Evolutionary conservation across 2,113 vertebrate species (phyloP), one percentile per base, ranked within the genome.

Genomic region (Chaenocephalus aceratus): DNA sequence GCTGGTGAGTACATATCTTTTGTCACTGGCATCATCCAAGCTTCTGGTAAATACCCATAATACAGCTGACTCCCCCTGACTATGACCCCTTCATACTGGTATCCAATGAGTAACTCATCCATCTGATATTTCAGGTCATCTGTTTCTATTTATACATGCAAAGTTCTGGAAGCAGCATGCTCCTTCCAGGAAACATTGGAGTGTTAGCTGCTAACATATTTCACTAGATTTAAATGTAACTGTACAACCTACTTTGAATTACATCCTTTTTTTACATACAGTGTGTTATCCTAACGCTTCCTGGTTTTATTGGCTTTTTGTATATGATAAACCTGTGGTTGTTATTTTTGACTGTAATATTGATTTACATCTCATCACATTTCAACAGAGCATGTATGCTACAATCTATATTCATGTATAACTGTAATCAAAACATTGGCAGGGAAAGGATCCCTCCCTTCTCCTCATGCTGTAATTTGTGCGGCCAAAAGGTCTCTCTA

Each of bases 1-100:
- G 44, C 15, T 12, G 36, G 46, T n/a, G 15, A 2, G 2, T 65
- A 48, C 68, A 44, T 59, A 36, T 75, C 59, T 77, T 68, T 64
- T 46, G 3, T 63, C 51, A 48, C 59, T 10, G 41, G 49, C 65
- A 60, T 53, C 75, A 64, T 69, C 41, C 70, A 63, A 21, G 65
- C 73, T 72, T 54, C 77, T 75, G 80, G 77, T 79, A 85, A 88
- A 89, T 79, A 84, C 73, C 73, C 76, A 87, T 79, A 89, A 88
- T 86, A 75, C 83, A 72, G 30, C 63, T 84, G 68, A 80, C 68
- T 51, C 74, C 76, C 63, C 53, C 59, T 21, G 46, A 57, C 68
- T 8, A 8, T 59, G 74, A 82, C 70, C 79, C 75, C 56, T 74
- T 74, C 75, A 56, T 60, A 54, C 70, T 60, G 60, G 64, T 79